Evolutionary conservation across 2,797 vertebrate species (phyloP), one percentile per base, ranked within the genome.

Genomic region (Sparus aurata): DNA sequence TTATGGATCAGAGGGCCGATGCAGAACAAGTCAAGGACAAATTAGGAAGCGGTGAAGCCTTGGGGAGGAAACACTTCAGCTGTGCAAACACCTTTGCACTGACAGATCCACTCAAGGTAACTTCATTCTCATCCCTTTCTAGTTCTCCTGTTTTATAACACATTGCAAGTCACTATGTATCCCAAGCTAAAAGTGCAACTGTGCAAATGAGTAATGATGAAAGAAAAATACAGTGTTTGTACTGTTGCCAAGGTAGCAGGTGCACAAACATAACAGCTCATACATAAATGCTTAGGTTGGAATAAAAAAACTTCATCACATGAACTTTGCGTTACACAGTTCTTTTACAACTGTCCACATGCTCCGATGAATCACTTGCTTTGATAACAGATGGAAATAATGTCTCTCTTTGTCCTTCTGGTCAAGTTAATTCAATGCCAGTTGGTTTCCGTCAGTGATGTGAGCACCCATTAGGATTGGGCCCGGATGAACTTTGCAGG

Each of bases 151-250:
- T 61, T 69, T 46, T 60, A 46, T 75, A 69, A 86, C 54, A 27
- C 57, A 70, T 49, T 0, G 6, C 55, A 59, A 66, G 62, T 83
- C 68, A 72, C 73, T 62, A 25, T 59, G 60, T 58, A 77, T 81
- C 64, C 38, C 0, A 17, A 73, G 34, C 61, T 70, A 47, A 74
- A 81, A 77, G 70, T 65, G 58, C 75, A 85, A 47, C 67, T 77
- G 71, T 73, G 53, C 47, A 83, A 82, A 84, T 75, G 50, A 77
- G 83, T 67, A 64, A 69, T 71, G 70, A 80, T 74, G 65, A 87
- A 85, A 74, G 63, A 43, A 64, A 75, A 65, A 61, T 57, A 52
- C 16, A 47, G 65, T 68, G 80, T 84, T 82, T 83, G 82, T 77
- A 8, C 77, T 22, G 55, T 22, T 76, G 65, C 75, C 85, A 71